Percentiles rank a stretch among this genome's conserved stretches.
phyloP scores from a whole-genome alignment of 30 jellyfish, hydroid and myxozoan genomes.

The Haliclystus octoradiatus region DNA sequence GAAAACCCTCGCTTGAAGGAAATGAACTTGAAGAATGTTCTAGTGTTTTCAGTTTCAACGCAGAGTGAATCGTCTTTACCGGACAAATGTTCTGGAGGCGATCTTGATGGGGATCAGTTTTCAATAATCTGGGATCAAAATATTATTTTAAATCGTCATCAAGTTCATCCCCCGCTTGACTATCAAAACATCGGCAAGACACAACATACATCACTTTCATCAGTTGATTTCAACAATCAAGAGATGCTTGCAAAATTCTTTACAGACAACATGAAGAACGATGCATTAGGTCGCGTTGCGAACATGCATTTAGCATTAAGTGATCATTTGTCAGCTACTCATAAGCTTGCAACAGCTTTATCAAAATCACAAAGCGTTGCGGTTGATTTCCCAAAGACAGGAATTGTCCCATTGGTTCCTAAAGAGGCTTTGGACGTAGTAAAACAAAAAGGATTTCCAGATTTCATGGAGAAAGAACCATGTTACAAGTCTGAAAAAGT shows the following conservation, averaged over 20 bases:
- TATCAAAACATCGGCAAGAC: slow-evolving; percentile 34
- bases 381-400: slow-evolving; percentile 82
- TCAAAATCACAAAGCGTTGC: slow-evolving; percentile 74
- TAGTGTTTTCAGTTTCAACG: slow-evolving; percentile 43
- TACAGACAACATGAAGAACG: slow-evolving; percentile 23
- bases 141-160: slow-evolving; percentile 23
- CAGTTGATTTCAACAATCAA: slow-evolving; percentile 14
- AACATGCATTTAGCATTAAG: slow-evolving; percentile 52
- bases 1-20: slow-evolving; percentile 5
- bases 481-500: slow-evolving; percentile 39
- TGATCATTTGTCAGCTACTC: slow-evolving; percentile 53
- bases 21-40: slow-evolving; percentile 44
- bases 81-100: slow-evolving; percentile 79
- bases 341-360: slow-evolving; percentile 43
- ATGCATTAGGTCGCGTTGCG: slow-evolving; percentile 68
- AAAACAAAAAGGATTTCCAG: slow-evolving; percentile 44
- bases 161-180: slow-evolving; percentile 11
- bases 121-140: slow-evolving; percentile 72
- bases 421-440: slow-evolving; percentile 14
- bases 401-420: slow-evolving; percentile 59
- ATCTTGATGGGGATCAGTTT: slow-evolving; percentile 79
- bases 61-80: slow-evolving; percentile 30
- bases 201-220: neutral
- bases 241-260: slow-evolving; percentile 28
- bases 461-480: slow-evolving; percentile 65